A percentile compares a stretch with the other conserved stretches of the same genome.
phyloP scores from a whole-genome alignment of 2,888 invertebrate species.

The Pseudanteris insignis region DNA sequence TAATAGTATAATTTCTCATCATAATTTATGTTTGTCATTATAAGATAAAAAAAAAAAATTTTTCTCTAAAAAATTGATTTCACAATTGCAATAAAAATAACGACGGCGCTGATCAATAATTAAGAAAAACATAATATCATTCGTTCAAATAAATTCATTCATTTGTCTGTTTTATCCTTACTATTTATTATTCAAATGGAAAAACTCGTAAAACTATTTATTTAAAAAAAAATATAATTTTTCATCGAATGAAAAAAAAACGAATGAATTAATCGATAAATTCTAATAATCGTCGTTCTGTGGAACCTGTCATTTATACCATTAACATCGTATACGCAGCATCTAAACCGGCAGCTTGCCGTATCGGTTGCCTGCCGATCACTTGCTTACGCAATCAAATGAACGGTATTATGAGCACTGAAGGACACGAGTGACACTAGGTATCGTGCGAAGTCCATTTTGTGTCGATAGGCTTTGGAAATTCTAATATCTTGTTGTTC shows the following conservation, averaged over 20 bases:
- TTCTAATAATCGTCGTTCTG: conserved; percentile 43
- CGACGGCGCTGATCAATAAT: neutral
- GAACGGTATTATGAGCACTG: conserved; percentile 54
- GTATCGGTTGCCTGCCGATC: conserved; percentile 47
- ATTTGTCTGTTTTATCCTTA: no score
- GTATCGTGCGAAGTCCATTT: conserved; percentile 53
- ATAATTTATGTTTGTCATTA: no score
- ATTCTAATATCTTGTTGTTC: conserved; percentile 37
- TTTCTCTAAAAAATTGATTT: no score
- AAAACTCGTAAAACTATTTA: no score
- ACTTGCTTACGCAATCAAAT: conserved; percentile 49
- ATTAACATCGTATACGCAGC: conserved; percentile 41
- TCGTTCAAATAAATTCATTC: no score
- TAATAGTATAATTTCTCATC: no score
- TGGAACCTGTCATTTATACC: conserved; percentile 46
- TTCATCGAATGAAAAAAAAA: no score
- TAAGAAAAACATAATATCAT: no score
- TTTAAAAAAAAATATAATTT: no score
- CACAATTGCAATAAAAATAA: no score
- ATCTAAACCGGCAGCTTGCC: conserved; percentile 41
- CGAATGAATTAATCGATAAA: conserved; percentile 44
- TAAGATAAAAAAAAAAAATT: no score
- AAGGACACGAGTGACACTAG: conserved; percentile 57
- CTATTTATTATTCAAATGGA: no score
- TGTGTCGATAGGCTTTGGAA: conserved; percentile 44